Base-by-base conservation (phyloP, 2,797 vertebrate species). In the Craterocephalus amniculus region DNA sequence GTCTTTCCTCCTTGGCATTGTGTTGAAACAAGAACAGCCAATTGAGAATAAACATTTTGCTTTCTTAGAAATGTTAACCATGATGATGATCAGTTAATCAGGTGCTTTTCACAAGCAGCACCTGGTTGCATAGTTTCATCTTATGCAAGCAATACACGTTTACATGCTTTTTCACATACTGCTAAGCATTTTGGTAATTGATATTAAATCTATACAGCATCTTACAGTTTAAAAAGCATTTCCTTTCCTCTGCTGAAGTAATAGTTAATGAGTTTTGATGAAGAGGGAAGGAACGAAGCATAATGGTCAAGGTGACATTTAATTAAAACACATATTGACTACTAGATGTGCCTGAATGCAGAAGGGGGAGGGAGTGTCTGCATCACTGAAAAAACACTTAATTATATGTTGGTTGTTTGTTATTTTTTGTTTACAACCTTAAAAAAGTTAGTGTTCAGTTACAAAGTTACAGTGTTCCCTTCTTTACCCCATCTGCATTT, bases 261-360 rank as follows among this genome's bases (percentile, higher is more conserved):
- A 34, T 34, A 32, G 40, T 14, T 40, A 40, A 40, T 18, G 18
- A 4, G 31, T 43, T 67, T 9, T 45, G 34, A 32, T 43, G 7
- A 45, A 45, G 16, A n/a, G 4, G 13, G 8, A 45, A 36, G 16
- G 6, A 56, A 26, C 18, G 13, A 0, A 57, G 24, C 6, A 48
- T 34, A 52, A n/a, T 27, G 16, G 16, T 55, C 35, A n/a, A n/a
- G 16, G 18, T 12, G 14, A 31, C 22, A 36, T 57, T 57, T 31
- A 58, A n/a, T 61, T 9, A 48, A 63, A 51, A 2, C n/a, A 18
- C 36, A 14, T 59, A 10, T n/a, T 48, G 51, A 54, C 52, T 59
- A 11, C 38, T 59, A 3, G 26, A 45, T 54, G 16, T 62, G 29
- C 32, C 56, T 3, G 29, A 29, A 26, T 56, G 55, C 34, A 32